phyloP scores from a whole-genome alignment of 35 echinoderm and acorn worm genomes.

The Anneissia japonica region DNA sequence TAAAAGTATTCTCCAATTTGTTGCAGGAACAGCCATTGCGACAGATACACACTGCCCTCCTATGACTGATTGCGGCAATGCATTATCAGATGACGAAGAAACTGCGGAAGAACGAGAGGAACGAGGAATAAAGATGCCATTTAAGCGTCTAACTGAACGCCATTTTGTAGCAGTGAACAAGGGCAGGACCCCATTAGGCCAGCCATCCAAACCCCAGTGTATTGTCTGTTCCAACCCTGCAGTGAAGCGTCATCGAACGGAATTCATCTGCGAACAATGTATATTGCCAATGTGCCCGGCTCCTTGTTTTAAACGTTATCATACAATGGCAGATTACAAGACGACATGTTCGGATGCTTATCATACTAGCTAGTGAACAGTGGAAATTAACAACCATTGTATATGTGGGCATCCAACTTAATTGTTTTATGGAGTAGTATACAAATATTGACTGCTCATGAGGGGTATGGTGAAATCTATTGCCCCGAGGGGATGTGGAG shows the following conservation, averaged over 20 bases:
- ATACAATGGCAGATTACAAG: not conserved
- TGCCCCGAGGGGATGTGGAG: too few species aligned
- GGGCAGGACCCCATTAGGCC: not conserved
- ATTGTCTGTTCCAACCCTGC: constrained; percentile 25
- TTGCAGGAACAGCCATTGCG: not conserved
- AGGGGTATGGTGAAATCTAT: too few species aligned
- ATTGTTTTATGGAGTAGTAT: too few species aligned
- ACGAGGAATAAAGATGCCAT: not conserved
- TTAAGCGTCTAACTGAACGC: constrained; percentile 2
- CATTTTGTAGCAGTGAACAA: constrained; percentile 33
- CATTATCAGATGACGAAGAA: not conserved
- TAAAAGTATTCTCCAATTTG: too few species aligned
- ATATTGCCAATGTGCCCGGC: constrained; percentile 30
- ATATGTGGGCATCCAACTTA: too few species aligned
- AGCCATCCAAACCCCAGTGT: constrained; percentile 20
- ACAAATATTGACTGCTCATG: too few species aligned
- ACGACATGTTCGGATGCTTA: constrained; percentile 2
- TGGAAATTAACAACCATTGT: too few species aligned
- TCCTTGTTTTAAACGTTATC: constrained; percentile 16
- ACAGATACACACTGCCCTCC: not conserved
- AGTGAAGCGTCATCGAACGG: constrained; percentile 21
- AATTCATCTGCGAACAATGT: constrained; percentile 29
- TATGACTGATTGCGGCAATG: not conserved
- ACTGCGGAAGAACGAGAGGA: not conserved
- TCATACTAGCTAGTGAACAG: not conserved